Base-by-base conservation (phyloP, 2,888 invertebrate genomes). In the Athetis lepigone region DNA sequence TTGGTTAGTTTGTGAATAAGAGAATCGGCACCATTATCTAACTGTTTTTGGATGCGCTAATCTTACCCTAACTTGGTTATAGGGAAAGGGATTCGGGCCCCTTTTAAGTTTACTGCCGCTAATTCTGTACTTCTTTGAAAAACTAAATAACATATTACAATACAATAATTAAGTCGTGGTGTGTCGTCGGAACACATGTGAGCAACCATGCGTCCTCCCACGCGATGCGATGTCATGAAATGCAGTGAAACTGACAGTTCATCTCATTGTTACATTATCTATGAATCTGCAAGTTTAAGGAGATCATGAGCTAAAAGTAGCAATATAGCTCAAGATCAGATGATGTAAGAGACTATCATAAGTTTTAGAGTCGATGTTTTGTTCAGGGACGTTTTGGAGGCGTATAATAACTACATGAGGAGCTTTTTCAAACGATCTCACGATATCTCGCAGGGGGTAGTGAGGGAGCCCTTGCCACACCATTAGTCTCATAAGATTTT, bases 181-280 rank as follows among this genome's bases (percentile, higher is more conserved):
- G 37, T 33, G 50, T 66, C 59, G 59, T 60, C 23, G 29, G 49
- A 69, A 58, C 75, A 77, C 75, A 67, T 75, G 79, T 73, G 67
- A 59, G 33, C 63, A 46, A 13, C 58, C 57, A 67, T 75, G 69
- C 70, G 77, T 56, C 72, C 72, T 52, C 75, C 75, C 73, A 73
- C 75, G 63, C 64, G 62, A 47, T 39, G 54, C 47, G 16, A 21
- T 51, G 39, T 42, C 23, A 70, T 52, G 61, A 25, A 43, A 13
- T 25, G 16, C 23, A 37, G 19, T 39, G 19, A 29, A 50, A 51
- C 40, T 47, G 50, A 69, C 43, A 39, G 21, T 19, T 49, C 4
- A 19, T 39, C 49, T 50, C 57, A 42, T 57, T 43, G 21, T 36
- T 7, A n/a, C 19, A 23, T 60, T 9, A 33, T 43, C 16, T 27